Base-by-base conservation (phyloP, 2,113 vertebrate species). In the Phrynosoma blainvillii region DNA sequence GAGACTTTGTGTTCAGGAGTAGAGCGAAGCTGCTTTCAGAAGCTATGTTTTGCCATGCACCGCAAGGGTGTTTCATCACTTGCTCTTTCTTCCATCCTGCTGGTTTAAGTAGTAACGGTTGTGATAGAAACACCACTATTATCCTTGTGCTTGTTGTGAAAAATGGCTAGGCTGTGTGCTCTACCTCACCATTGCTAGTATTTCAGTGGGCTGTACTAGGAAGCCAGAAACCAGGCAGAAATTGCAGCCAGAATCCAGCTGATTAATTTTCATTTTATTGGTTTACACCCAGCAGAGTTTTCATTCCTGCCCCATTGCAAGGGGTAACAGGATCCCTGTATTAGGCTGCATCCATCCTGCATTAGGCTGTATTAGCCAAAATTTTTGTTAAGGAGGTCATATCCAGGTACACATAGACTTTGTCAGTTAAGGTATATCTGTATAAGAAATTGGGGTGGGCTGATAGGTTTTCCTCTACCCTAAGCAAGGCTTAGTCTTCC, bases 1-100 rank as follows among this genome's bases (percentile, higher is more conserved):
- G 8, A 40, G 32, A 0, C 20, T 30, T 12, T 18, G 2, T 25
- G 27, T 20, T 56, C 7, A 5, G 32, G 54, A 13, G 42, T 4
- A 23, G 3, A 27, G 1, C 3, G 47, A 54, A 1, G n/a, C 23
- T 7, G 27, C 1, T 4, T 1, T 25, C 1, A 6, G 30, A 56
- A 20, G 2, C 1, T 8, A 1, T 40, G 56, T 36, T 40, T 82
- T 68, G 36, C 12, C 80, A 56, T 21, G 70, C 70, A 1, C 68
- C 32, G 30, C 18, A 36, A 32, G 52, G 6, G 11, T 13, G 9
- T 52, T 74, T 11, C 9, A 5, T 84, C 10, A 25, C 4, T 20
- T n/a, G 71, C 1, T 52, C 52, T n/a, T 56, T 75, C 23, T 18
- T 5, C 54, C 21, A 27, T 14, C 84, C 54, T 42, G 54, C 71